Evolutionary conservation across 2,888 invertebrate species (phyloP), one percentile per base, ranked within the genome.

Genomic region (Brachypterus glaber): DNA sequence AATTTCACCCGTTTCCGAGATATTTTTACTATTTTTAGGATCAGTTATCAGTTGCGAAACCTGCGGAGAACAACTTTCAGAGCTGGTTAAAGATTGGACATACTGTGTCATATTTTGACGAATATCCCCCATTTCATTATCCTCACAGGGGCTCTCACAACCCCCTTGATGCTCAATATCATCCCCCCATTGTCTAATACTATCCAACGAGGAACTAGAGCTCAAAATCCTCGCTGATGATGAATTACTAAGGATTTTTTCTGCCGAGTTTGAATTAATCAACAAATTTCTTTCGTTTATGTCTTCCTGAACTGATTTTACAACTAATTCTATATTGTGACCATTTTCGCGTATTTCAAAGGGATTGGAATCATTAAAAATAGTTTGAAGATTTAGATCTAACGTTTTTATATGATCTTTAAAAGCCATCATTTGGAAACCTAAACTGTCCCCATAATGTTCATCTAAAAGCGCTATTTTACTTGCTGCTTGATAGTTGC

Each of bases 91-190:
- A 5, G 63, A 59, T 41, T 63, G 62, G 17, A 64, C 59, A 35
- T 61, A 64, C 30, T 64, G 60, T 3, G 57, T 56, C 43, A 64
- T 58, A 30, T 59, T 62, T 41, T 64, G 60, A 25, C 58, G 53
- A 17, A 63, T 52, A 43, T 64, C 63, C 2, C 57, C 58, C 12
- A 56, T 46, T 25, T 62, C 60, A 3, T 55, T 48, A 33, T 56
- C 45, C 38, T 63, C 58, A 31, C 64, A 65, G 5, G 64, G 64
- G 43, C 63, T 62, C 44, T 67, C 67, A 35, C 57, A 54, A 11
- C 67, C 67, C 9, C 67, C 67, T 48, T 65, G 65, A 48, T 62
- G 60, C 43, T 64, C 64, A 17, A 60, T 43, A 43, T 66, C 66
- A 30, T 66, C 65, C 2, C 59, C 62, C 60, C 65, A 66, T 40